phyloP scores from a whole-genome alignment of 2,113 vertebrate species.

The Edolisoma coerulescens region DNA sequence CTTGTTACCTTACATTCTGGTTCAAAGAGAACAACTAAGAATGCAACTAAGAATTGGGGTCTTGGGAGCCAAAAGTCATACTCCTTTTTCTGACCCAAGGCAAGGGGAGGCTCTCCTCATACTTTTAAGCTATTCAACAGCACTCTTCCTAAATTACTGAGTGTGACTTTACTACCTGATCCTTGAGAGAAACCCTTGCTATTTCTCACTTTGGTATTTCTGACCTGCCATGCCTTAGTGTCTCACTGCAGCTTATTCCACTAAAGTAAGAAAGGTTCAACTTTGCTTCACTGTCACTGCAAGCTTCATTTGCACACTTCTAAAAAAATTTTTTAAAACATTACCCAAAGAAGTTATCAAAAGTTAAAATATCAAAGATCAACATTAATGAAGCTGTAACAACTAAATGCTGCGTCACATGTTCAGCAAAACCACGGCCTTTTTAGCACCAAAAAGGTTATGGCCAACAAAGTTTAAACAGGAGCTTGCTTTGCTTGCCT shows the following conservation, averaged over 20 bases:
- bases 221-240: not conserved
- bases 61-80: constrained; percentile 2
- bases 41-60: not conserved
- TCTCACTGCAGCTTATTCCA: not conserved
- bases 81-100: not conserved
- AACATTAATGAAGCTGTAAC: not conserved
- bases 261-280: not conserved
- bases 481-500: constrained; percentile 1
- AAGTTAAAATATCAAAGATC: not conserved
- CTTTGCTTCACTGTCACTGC: not conserved
- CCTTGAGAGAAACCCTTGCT: not conserved
- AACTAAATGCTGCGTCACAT: not conserved
- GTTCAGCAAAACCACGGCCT: not conserved
- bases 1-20: not conserved
- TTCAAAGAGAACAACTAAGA: constrained; percentile 38
- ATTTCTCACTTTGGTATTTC: constrained; percentile 9
- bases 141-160: constrained; percentile 16
- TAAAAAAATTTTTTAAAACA: not conserved
- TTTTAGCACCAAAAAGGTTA: not conserved
- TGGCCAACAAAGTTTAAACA: not conserved
- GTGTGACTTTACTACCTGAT: not conserved
- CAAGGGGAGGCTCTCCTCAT: not conserved
- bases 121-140: constrained; percentile 29
- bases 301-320: not conserved
- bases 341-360: not conserved